Percentiles rank a stretch among this genome's conserved stretches.
Conservation (phyloP, 2,113 vertebrate species). For the Cygnus buccinator region DNA sequence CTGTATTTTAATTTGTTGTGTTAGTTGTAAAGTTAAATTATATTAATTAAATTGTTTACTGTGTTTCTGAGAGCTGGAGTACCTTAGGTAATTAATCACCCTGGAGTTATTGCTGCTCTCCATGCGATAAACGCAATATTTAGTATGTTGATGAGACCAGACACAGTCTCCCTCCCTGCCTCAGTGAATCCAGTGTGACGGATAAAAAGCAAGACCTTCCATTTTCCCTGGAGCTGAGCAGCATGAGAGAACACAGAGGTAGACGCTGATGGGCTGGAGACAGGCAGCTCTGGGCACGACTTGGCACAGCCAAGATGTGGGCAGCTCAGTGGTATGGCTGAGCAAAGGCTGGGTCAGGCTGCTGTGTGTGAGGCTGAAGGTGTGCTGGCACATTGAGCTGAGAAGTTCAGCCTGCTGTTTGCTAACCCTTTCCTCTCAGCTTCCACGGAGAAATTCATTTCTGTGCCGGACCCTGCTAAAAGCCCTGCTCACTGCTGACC, state of each 20-base stretch:
- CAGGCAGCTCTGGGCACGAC: background rate
- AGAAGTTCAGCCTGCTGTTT: background rate
- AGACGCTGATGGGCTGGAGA: background rate
- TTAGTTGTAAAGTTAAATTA: constrained; percentile 45
- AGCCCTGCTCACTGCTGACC: background rate
- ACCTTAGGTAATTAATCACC: constrained; percentile 42
- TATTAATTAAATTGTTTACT: constrained; percentile 48
- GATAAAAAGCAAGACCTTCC: background rate
- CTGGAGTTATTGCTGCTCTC: background rate
- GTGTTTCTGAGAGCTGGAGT: constrained; percentile 2
- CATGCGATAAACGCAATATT: background rate
- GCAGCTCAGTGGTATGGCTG: fast-evolving
- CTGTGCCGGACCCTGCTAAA: background rate
- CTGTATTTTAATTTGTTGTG: constrained; percentile 29
- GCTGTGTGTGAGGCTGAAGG: fast-evolving
- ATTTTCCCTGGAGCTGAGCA: background rate
- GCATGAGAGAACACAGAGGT: background rate
- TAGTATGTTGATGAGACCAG: background rate
- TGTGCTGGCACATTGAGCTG: background rate
- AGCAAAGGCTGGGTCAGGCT: background rate
- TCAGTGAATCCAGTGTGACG: background rate
- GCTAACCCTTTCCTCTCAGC: background rate
- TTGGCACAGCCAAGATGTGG: fast-evolving
- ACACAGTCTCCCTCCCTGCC: background rate
- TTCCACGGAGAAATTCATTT: background rate